Evolutionary conservation across 1,140 invertebrate species (phyloP).

Genomic region (Trialeurodes vaporariorum): DNA sequence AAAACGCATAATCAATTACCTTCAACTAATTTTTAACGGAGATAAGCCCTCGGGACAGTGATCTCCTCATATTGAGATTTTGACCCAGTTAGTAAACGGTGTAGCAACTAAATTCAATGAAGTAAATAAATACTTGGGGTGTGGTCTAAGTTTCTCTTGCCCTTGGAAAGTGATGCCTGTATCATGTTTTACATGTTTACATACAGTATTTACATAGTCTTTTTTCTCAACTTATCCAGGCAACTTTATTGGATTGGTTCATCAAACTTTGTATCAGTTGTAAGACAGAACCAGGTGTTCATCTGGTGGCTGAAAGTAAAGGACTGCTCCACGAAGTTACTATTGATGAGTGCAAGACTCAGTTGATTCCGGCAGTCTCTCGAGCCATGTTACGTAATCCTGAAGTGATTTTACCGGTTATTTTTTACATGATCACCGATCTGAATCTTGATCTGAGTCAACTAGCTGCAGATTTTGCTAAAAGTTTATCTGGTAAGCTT

Average conservation of each 20-base stretch:
- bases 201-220: conserved; percentile 3
- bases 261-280: conserved; percentile 69
- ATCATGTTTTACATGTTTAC: not conserved
- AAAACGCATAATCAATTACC: too few relatives aligned
- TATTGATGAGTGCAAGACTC: conserved; percentile 60
- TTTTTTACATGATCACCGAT: conserved; percentile 57
- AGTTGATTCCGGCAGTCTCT: conserved; percentile 70
- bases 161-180: not conserved
- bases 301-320: conserved; percentile 49
- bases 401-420: conserved; percentile 73
- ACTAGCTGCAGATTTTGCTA: conserved; percentile 66
- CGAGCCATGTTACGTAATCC: conserved; percentile 89
- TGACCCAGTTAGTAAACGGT: conserved; percentile 24
- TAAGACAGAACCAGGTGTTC: conserved; percentile 58
- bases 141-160: not conserved
- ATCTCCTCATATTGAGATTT: not conserved
- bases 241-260: conserved; percentile 55
- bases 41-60: not conserved
- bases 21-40: too few relatives aligned
- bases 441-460: conserved; percentile 66
- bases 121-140: not conserved
- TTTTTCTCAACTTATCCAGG: conserved; percentile 35
- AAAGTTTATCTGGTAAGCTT: conserved; percentile 62
- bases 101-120: conserved; percentile 14
- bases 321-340: conserved; percentile 50